These are phyloP conservation scores for Pyrochroa serraticornis DNA, from an alignment of 2,888 invertebrate genomes.

Conservation along the genomic window DNA sequence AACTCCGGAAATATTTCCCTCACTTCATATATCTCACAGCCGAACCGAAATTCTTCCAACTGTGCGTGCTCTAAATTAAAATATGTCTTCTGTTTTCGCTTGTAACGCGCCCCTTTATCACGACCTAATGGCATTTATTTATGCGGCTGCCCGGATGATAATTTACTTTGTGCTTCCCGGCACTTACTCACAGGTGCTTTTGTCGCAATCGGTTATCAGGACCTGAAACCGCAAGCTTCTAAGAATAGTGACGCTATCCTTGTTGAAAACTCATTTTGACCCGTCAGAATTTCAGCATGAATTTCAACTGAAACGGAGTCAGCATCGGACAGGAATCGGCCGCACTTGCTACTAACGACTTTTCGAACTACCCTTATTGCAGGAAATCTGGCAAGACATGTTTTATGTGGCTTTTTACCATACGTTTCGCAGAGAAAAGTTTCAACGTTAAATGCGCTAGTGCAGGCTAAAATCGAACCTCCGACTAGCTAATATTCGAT, in stretches of 20 bases:
- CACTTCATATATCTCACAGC: not conserved
- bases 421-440: conserved; percentile 17
- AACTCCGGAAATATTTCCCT: conserved; percentile 32
- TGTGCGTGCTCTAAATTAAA: conserved; percentile 41
- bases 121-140: conserved; percentile 3
- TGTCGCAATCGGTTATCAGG: too few relatives aligned
- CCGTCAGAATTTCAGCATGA: conserved; percentile 8
- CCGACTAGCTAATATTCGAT: too few relatives aligned
- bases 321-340: conserved; percentile 41
- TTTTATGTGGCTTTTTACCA: conserved; percentile 16
- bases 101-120: conserved; percentile 2
- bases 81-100: conserved; percentile 18
- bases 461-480: too few relatives aligned
- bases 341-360: conserved; percentile 52
- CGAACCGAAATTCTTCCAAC: conserved; percentile 6
- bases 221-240: too few relatives aligned
- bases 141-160: not conserved
- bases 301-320: conserved; percentile 36
- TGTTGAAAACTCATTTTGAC: not conserved
- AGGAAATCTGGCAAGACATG: conserved; percentile 36
- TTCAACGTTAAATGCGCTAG: conserved; percentile 13
- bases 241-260: too few relatives aligned
- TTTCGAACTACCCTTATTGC: conserved; percentile 49
- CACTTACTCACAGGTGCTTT: too few relatives aligned
- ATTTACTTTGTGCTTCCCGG: too few relatives aligned